phyloP scores from a whole-genome alignment of 2,888 invertebrate species.

The Dusona sp. region DNA sequence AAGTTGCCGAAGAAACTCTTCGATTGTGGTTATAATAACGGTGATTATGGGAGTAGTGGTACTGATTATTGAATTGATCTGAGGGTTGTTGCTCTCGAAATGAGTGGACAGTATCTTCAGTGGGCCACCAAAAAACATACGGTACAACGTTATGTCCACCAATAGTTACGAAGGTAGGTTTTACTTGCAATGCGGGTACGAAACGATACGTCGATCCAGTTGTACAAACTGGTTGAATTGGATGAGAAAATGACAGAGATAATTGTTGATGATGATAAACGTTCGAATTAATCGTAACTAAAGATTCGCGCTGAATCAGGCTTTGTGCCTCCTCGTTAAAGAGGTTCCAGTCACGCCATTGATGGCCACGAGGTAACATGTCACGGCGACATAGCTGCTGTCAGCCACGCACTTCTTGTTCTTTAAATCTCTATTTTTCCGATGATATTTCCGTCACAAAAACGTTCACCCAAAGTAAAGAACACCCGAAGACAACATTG shows the following conservation, averaged over 20 bases:
- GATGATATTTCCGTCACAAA: not conserved
- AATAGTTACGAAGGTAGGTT: conserved; percentile 71
- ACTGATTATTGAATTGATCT: conserved; percentile 69
- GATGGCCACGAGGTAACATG: conserved; percentile 82
- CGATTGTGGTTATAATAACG: conserved; percentile 70
- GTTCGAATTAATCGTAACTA: conserved; percentile 50
- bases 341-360: conserved; percentile 79
- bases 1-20: conserved; percentile 53
- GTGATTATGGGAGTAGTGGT: conserved; percentile 56
- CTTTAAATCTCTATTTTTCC: not conserved
- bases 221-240: conserved; percentile 54
- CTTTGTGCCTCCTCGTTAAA: conserved; percentile 71
- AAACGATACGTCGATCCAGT: conserved; percentile 72
- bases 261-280: conserved; percentile 61
- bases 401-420: conserved; percentile 51
- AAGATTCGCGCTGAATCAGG: conserved; percentile 37
- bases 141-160: conserved; percentile 72
- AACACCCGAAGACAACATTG: conserved; percentile 3
- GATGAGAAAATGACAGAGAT: conserved; percentile 50
- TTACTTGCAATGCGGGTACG: conserved; percentile 75
- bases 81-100: conserved; percentile 69
- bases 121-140: conserved; percentile 81
- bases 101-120: conserved; percentile 72
- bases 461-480: not conserved
- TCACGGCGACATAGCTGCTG: conserved; percentile 80